Base-by-base conservation (phyloP, 2,888 invertebrate genomes). In the Tethea ocularis region DNA sequence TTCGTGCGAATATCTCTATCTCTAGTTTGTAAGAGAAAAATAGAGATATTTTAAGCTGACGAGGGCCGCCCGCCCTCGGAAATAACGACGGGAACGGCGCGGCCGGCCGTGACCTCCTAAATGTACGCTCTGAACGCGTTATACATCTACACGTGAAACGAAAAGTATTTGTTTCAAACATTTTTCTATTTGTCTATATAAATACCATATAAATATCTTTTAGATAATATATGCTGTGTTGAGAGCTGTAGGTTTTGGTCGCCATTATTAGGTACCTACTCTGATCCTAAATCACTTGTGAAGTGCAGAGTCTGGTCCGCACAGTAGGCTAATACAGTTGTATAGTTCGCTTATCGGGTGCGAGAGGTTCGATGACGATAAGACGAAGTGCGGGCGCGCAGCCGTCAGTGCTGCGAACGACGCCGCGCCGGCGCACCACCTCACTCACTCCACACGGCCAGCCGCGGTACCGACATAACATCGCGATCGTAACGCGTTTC, bases 321-420 rank as follows among this genome's bases (percentile, higher is more conserved):
- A 29, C 52, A 23, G 20, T 33, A 22, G 54, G 20, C 54, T 20
- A 20, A 10, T 33, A 20, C 54, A n/a, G 22, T 54, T 33, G 54
- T 22, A 68, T 77, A 77, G 71, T 72, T 70, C 74, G 86, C 83
- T 91, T 91, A 92, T 91, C 91, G 85, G 76, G 46, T 78, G 80
- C 71, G 81, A 84, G 80, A 86, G 82, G 77, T 66, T 81, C 70
- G 82, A 80, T 87, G 91, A 91, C 87, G 91, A 91, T 91, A 90
- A 91, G 86, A 73, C 74, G 72, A 64, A 58, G 77, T 77, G 80
- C 80, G 84, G 84, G 77, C 80, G 75, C 81, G 82, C 83, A 69
- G 62, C 67, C 60, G 72, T 74, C 89, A 89, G 91, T 88, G 76
- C 80, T 77, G 82, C 78, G 83, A 78, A 66, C 80, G 85, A 77